Base-by-base conservation (phyloP, 2,797 vertebrate species). In the Allochrocebus solatus region DNA sequence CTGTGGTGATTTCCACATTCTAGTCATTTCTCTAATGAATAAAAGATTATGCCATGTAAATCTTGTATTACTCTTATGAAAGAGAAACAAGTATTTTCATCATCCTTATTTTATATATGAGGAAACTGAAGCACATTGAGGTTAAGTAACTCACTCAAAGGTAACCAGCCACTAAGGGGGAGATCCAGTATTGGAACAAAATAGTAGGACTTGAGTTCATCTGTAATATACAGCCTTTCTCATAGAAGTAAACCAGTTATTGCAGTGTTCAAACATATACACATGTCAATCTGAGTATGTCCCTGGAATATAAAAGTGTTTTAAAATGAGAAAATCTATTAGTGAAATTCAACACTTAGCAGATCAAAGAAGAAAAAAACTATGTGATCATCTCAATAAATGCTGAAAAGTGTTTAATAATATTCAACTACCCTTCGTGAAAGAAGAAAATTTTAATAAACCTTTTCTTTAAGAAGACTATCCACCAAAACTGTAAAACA, bases 341-440 rank as follows among this genome's bases (percentile, higher is more conserved):
- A 96, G 85, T 93, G 53, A 91, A 93, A 95, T 89, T 92, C 41
- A 92, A 53, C 33, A 82, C n/a, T 93, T 97, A 83, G 30, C 36
- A 84, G 39, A 85, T 79, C 53, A 95, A 96, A 91, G n/a, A 13
- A 86, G 41, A 43, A 59, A 96, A 75, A 81, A 57, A 70, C 21
- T 76, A 59, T 61, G n/a, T 72, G 55, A 33, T 84, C 11, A 84
- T 48, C 33, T 89, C 59, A 87, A 33, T 67, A 88, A 91, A 74
- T 76, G 5, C 14, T 43, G 5, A 43, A 57, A 80, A 89, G 0
- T 46, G 1, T 75, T n/a, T 64, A 48, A 88, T 80, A 82, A 64
- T 93, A 90, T 92, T 95, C 14, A 90, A 59, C 53, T 57, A 41
- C 10, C 0, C 7, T 89, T 75, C 5, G 41, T 36, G 36, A 39